Evolutionary conservation across 2,113 vertebrate species (phyloP), one percentile per base, ranked within the genome.

Genomic region (Phylloscopus whistleri): DNA sequence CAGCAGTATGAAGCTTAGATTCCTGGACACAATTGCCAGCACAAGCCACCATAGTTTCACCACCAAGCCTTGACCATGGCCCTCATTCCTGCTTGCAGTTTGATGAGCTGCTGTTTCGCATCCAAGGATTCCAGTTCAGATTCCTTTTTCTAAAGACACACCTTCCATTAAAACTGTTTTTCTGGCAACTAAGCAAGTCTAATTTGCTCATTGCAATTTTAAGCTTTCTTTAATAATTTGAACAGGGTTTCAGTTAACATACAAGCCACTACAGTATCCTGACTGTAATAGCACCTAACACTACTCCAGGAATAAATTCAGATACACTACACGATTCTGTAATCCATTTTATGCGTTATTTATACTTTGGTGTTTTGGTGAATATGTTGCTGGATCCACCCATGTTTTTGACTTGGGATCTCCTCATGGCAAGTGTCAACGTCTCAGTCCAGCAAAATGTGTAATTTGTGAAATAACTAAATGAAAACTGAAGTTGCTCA

Each of bases 151-250:
- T 69, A 73, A 79, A 87, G 70, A 53, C 68, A 79, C 22, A 64
- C 24, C 66, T 87, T 82, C 48, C 31, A 64, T 52, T 81, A 86
- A 80, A 94, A 75, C 11, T 37, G 26, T 82, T 89, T 82, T 89
- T 53, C 87, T 85, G 78, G 53, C 49, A 93, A 56, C 16, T 46
- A 74, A 44, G 18, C 37, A 68, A 79, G 37, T 55, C 46, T 89
- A 56, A 82, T 92, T 89, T 91, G 14, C 81, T 58, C 46, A 35
- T 18, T 73, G 62, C 5, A 72, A 60, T 84, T 84, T 94, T 75
- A 82, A 87, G 49, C 16, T 92, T 87, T 87, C 41, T 82, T 92
- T 84, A 75, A 75, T 91, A 79, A 81, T 87, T 84, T 78, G 21
- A 43, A 46, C 7, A 14, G 35, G 6, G 4, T 85, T 91, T 31